Conservation (phyloP, 2,797 vertebrate species). For the Holocentrus rufus region DNA sequence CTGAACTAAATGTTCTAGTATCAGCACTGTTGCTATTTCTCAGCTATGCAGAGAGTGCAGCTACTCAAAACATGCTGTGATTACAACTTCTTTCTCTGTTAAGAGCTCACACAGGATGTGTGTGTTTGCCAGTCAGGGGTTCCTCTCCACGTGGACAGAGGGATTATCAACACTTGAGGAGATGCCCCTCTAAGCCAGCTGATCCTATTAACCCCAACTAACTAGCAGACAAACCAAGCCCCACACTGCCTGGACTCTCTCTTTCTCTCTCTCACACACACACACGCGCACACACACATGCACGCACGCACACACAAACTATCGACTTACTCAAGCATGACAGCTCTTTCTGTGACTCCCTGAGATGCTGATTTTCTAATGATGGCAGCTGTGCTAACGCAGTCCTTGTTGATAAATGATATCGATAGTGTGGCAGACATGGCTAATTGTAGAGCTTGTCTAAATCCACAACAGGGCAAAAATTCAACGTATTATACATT, state of each 20-base stretch:
- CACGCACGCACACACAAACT: constrained; percentile 14
- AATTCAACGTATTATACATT: neutral
- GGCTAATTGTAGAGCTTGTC: constrained; percentile 14
- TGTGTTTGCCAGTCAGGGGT: constrained; percentile 24
- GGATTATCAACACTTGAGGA: constrained; percentile 66
- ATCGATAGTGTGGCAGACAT: constrained; percentile 14
- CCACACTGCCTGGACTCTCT: constrained; percentile 25
- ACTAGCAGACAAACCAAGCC: constrained; percentile 62
- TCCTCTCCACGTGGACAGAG: constrained; percentile 40
- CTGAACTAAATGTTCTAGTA: constrained; percentile 26
- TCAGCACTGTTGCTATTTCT: constrained; percentile 7
- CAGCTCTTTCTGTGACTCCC: constrained; percentile 47
- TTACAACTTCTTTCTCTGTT: constrained; percentile 30
- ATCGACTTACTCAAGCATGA: constrained; percentile 34
- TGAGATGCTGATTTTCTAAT: constrained; percentile 47
- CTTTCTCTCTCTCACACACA: neutral
- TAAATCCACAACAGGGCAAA: neutral
- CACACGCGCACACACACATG: constrained; percentile 26
- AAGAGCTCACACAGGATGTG: constrained; percentile 23
- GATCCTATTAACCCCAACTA: constrained; percentile 75
- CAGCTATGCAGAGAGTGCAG: neutral
- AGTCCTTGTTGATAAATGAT: constrained; percentile 29
- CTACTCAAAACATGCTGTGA: constrained; percentile 35
- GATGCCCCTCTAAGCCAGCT: constrained; percentile 58
- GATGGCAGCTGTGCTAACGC: constrained; percentile 18